Evolutionary conservation across 2,888 invertebrate species (phyloP), one percentile per base, ranked within the genome.

Genomic region (Thymelicus sylvestris): DNA sequence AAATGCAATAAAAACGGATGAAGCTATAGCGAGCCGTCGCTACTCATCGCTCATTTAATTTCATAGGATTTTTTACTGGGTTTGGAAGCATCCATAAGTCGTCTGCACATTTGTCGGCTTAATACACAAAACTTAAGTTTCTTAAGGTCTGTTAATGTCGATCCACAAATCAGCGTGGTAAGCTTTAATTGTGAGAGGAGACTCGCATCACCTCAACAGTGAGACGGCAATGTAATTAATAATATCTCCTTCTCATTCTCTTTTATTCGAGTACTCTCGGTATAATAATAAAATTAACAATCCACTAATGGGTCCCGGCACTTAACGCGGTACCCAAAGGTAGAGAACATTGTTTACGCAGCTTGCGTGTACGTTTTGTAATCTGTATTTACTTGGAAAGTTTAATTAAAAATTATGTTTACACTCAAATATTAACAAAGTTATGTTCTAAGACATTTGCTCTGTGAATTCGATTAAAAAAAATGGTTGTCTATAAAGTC

Each of bases 391-490:
- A 19, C 10, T 15, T 52, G 12, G 7, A 10, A 61, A 24, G 24
- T 47, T 24, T 47, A 62, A 44, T 62, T 47, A 47, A 61, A 62
- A 62, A 62, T 19, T 62, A 47, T 62, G 47, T 31, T 62, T 24
- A 57, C 50, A 7, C 8, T 19, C 15, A 52, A 15, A 7, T 52
- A 44, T 15, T 52, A 7, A 52, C 19, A 15, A 7, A 15, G 15
- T 4, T 50, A 50, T 50, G 41, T 41, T 41, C 41, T 0, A 41
- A 44, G 44, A 44, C 12, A 44, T 12, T 44, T 44, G 12, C 12
- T 31, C 31, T 31, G 31, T 31, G 31, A 31, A 31, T 31, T 19
- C 19, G 19, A 19, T 19, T 19, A 19, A 19, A 19, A 31, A n/a
- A n/a, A n/a, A n/a, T n/a, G n/a, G n/a, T n/a, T n/a, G n/a, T n/a